Percentiles rank a stretch among this genome's conserved stretches.
phyloP scores from a whole-genome alignment of 2,797 vertebrate species.

The Spatula versicolor region DNA sequence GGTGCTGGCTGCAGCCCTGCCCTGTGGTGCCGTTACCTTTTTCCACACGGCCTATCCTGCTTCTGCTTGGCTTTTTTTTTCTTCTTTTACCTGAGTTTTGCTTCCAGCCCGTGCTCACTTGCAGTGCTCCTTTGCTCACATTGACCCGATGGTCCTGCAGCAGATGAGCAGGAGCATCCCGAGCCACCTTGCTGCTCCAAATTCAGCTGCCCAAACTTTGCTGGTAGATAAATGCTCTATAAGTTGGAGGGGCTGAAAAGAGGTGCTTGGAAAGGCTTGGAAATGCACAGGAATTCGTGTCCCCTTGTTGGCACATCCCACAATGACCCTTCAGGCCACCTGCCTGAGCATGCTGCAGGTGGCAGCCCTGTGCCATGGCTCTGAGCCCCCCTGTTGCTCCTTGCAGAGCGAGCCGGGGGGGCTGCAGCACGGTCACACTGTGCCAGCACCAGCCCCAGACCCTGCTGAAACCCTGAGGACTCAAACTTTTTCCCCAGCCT shows the following conservation, averaged over 20 bases:
- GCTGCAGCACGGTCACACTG: too few relatives aligned
- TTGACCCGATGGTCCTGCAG: background rate
- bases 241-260: too few relatives aligned
- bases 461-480: background rate
- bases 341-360: too few relatives aligned
- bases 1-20: background rate
- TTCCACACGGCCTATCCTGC: background rate
- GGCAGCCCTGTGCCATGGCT: too few relatives aligned
- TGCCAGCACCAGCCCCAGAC: too few relatives aligned
- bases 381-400: too few relatives aligned
- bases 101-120: background rate
- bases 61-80: background rate
- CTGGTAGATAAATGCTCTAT: background rate
- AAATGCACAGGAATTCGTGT: too few relatives aligned
- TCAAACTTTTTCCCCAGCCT: background rate
- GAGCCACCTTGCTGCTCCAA: background rate
- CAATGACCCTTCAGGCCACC: too few relatives aligned
- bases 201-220: background rate
- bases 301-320: too few relatives aligned
- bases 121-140: background rate
- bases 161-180: background rate
- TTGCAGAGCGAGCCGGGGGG: too few relatives aligned
- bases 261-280: too few relatives aligned
- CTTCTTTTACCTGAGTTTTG: background rate
- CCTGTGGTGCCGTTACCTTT: background rate